Percentiles rank a stretch among this genome's conserved stretches.
phyloP scores from a whole-genome alignment of 2,888 invertebrate genomes.

The Thumatha senex region DNA sequence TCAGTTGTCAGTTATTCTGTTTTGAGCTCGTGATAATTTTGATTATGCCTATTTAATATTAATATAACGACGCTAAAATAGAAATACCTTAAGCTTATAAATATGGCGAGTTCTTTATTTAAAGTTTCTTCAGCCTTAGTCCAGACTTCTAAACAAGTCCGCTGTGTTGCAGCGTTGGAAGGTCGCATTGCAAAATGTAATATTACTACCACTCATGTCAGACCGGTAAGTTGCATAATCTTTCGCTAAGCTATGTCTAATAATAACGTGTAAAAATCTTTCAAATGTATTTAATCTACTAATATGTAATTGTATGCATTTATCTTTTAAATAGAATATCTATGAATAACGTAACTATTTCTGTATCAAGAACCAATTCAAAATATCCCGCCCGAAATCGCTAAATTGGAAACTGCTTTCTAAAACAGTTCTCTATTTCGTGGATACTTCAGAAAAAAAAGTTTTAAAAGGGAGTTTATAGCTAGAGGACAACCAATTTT shows the following conservation, averaged over 20 bases:
- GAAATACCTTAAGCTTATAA: constrained; percentile 21
- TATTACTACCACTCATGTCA: constrained; percentile 67
- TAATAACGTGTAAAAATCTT: constrained; percentile 4
- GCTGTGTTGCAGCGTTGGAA: constrained; percentile 53
- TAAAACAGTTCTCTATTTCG: too few species aligned
- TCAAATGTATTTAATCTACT: constrained; percentile 5
- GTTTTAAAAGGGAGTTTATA: too few species aligned
- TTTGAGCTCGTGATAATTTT: not conserved
- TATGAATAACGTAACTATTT: too few species aligned
- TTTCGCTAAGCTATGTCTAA: not conserved
- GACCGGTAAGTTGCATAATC: constrained; percentile 79
- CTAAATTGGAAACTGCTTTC: too few species aligned
- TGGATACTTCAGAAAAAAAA: too few species aligned
- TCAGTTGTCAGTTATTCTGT: not conserved
- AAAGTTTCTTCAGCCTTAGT: constrained; percentile 60
- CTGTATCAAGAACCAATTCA: too few species aligned
- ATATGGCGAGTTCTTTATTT: constrained; percentile 69
- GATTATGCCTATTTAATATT: too few species aligned
- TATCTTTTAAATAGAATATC: too few species aligned
- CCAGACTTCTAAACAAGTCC: constrained; percentile 59
- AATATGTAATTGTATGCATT: not conserved
- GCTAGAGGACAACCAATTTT: too few species aligned
- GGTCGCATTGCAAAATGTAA: constrained; percentile 50
- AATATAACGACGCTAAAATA: too few species aligned
- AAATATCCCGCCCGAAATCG: too few species aligned